These are phyloP conservation scores for Odontocolon sp. DNA, from an alignment of 2,888 invertebrate species.

Conservation along the genomic window DNA sequence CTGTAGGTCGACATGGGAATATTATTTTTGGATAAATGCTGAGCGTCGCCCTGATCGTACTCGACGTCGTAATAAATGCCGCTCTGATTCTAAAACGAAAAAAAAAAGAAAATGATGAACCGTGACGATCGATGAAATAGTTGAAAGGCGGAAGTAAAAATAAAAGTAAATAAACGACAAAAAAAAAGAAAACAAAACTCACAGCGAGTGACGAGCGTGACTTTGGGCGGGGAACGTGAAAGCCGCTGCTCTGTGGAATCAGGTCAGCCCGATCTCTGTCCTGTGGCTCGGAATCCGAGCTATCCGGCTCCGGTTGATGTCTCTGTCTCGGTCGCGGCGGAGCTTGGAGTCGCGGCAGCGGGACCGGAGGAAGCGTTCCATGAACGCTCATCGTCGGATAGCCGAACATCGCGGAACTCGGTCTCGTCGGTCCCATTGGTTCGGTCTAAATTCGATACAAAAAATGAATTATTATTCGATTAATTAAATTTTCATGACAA, in stretches of 20 bases:
- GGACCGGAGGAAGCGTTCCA: constrained; percentile 86
- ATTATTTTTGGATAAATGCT: constrained; percentile 82
- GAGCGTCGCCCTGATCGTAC: constrained; percentile 86
- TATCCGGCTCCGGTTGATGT: constrained; percentile 76
- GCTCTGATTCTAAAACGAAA: constrained; percentile 89
- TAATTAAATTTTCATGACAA: background rate
- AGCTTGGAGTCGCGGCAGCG: constrained; percentile 85
- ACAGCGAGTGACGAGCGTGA: constrained; percentile 88
- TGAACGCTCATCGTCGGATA: constrained; percentile 85
- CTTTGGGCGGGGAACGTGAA: constrained; percentile 91
- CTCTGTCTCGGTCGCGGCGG: constrained; percentile 76
- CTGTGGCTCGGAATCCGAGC: constrained; percentile 79
- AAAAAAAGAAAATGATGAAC: background rate
- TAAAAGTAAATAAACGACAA: background rate
- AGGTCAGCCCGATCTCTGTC: constrained; percentile 90
- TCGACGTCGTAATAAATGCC: constrained; percentile 96
- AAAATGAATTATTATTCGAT: background rate
- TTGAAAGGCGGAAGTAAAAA: background rate
- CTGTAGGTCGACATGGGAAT: constrained; percentile 93
- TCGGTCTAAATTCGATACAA: constrained; percentile 84
- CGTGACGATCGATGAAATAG: too few relatives aligned
- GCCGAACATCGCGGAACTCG: constrained; percentile 92
- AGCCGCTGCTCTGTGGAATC: constrained; percentile 84
- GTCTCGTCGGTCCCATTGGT: constrained; percentile 87
- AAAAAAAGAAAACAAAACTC: constrained; percentile 69